Conservation (phyloP, 2,113 vertebrate genomes). For the Urocitellus parryii region DNA sequence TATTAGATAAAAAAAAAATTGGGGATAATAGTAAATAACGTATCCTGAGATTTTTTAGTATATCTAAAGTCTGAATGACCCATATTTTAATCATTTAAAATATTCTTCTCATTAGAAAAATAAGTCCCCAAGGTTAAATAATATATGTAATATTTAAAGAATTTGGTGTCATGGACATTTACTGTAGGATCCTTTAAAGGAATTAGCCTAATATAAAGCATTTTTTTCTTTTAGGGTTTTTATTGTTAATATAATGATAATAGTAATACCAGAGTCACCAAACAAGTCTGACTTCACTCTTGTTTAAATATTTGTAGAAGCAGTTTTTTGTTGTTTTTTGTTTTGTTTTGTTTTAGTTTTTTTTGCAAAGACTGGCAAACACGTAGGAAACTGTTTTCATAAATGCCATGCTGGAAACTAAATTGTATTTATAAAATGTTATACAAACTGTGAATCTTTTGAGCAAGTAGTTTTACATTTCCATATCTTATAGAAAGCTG, state of each 20-base stretch:
- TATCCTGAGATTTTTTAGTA: not conserved
- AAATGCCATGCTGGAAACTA: conserved; percentile 14
- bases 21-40: not conserved
- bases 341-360: not conserved
- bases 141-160: not conserved
- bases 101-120: not conserved
- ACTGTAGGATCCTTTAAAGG: not conserved
- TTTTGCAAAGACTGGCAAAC: conserved; percentile 35
- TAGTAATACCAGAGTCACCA: not conserved
- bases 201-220: not conserved
- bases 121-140: not conserved
- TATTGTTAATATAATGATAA: not conserved
- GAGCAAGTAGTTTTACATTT: conserved; percentile 14
- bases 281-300: not conserved
- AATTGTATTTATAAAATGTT: conserved; percentile 1
- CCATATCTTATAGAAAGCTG: not conserved
- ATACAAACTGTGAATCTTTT: not conserved
- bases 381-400: not conserved
- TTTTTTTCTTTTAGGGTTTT: not conserved
- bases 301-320: conserved; percentile 45
- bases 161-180: not conserved
- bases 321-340: not conserved
- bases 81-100: not conserved
- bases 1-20: not conserved
- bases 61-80: not conserved